Conservation (phyloP, 2,888 invertebrate species). For the Camptogramma bilineatum region DNA sequence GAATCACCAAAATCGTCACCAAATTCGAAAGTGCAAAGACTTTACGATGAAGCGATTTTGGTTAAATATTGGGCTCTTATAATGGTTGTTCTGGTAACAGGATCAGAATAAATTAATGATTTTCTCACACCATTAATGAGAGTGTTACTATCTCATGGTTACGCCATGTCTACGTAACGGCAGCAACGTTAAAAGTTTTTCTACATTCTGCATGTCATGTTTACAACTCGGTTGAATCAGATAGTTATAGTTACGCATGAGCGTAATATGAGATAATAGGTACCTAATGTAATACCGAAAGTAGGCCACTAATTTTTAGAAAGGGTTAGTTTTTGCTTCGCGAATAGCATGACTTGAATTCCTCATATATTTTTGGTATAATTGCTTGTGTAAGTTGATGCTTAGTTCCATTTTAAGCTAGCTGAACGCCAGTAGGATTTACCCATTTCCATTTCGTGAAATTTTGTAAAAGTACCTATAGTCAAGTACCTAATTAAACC, state of each 20-base stretch:
- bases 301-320: neutral
- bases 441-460: too few relatives aligned
- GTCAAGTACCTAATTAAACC: too few relatives aligned
- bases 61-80: neutral
- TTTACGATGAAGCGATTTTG: neutral
- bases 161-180: neutral
- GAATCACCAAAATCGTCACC: too few relatives aligned
- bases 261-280: neutral
- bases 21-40: too few relatives aligned
- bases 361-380: neutral
- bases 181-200: neutral
- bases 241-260: neutral
- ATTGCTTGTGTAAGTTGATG: neutral
- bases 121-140: neutral
- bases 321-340: neutral
- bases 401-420: too few relatives aligned
- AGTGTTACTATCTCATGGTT: neutral
- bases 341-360: neutral
- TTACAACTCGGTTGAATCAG: constrained; percentile 7
- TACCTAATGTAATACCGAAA: neutral
- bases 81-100: neutral
- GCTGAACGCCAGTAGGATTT: too few relatives aligned
- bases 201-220: neutral
- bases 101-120: neutral
- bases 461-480: too few relatives aligned